phyloP scores from a whole-genome alignment of 2,888 invertebrate species.

The Subacronicta megacephala region DNA sequence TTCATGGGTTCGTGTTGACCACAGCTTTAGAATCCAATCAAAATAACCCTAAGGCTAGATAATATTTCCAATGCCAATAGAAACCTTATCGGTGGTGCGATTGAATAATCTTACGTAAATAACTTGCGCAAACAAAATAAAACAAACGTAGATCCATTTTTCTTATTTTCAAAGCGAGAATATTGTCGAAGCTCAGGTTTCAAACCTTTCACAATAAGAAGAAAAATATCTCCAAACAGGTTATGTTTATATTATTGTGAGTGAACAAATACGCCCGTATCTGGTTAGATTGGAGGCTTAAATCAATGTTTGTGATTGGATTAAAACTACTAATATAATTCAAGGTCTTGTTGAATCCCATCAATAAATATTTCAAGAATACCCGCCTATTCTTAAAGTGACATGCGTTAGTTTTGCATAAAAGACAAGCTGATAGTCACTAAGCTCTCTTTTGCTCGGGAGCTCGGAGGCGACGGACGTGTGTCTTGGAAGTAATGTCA shows the following conservation, averaged over 20 bases:
- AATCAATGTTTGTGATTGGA: too few species aligned
- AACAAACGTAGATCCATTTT: constrained; percentile 30
- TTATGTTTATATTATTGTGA: constrained; percentile 35
- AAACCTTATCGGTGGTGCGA: constrained; percentile 11
- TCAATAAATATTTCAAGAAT: too few species aligned
- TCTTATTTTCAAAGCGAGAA: constrained; percentile 33
- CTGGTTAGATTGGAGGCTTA: constrained; percentile 6
- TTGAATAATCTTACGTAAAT: constrained; percentile 32
- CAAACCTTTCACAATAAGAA: constrained; percentile 29
- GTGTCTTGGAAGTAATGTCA: too few species aligned
- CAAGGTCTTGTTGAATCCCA: too few species aligned
- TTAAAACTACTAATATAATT: too few species aligned
- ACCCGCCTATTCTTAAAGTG: too few species aligned
- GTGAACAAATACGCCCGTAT: constrained; percentile 12
- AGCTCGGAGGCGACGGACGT: too few species aligned
- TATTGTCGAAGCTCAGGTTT: constrained; percentile 42
- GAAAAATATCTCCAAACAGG: constrained; percentile 37
- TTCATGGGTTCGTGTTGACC: too few species aligned
- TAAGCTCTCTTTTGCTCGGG: too few species aligned
- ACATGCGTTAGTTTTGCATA: too few species aligned
- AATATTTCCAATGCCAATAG: background rate
- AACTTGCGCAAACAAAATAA: constrained; percentile 35
- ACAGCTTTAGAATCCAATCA: background rate
- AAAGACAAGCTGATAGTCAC: too few species aligned
- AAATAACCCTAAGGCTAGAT: background rate